Evolutionary conservation across 2,888 invertebrate genomes (phyloP).

Genomic region (Eupsilia transversa): DNA sequence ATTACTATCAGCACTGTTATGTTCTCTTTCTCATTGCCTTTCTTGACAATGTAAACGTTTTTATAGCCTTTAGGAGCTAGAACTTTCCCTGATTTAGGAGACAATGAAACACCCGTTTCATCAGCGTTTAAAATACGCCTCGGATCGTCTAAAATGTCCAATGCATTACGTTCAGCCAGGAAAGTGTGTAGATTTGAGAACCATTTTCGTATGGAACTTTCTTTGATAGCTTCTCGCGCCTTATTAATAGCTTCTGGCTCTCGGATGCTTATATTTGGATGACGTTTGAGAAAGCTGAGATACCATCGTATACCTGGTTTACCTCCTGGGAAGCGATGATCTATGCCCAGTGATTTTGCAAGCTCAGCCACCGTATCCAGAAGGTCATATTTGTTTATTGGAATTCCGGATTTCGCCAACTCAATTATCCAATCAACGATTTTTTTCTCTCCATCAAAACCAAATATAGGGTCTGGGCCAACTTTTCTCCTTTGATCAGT

Average conservation of each 20-base stretch:
- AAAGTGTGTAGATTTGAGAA: slow-evolving; percentile 10
- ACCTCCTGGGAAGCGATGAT: slow-evolving; percentile 4
- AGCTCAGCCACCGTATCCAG: slow-evolving; percentile 4
- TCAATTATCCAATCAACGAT: slow-evolving; percentile 9
- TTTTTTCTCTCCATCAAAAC: background rate
- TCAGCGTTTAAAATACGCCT: slow-evolving; percentile 9
- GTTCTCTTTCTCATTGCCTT: slow-evolving; percentile 1
- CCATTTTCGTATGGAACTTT: slow-evolving; percentile 8
- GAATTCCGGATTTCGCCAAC: slow-evolving; percentile 9
- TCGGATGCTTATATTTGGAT: slow-evolving; percentile 32
- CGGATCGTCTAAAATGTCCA: slow-evolving; percentile 11
- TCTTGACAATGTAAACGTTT: background rate
- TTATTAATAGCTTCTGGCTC: slow-evolving; percentile 6
- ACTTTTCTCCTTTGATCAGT: background rate
- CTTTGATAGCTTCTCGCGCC: background rate
- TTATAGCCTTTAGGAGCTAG: background rate
- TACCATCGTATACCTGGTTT: slow-evolving; percentile 7
- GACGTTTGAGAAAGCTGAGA: slow-evolving; percentile 21
- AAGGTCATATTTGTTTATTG: slow-evolving; percentile 2
- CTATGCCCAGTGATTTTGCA: background rate
- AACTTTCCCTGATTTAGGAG: background rate
- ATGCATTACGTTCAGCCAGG: slow-evolving; percentile 11
- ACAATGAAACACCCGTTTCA: background rate
- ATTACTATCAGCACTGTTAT: background rate
- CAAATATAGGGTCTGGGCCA: slow-evolving; percentile 10